Evolutionary conservation across 2,113 vertebrate genomes (phyloP), one percentile per base, ranked within the genome.

Genomic region (Anoura caudifer): DNA sequence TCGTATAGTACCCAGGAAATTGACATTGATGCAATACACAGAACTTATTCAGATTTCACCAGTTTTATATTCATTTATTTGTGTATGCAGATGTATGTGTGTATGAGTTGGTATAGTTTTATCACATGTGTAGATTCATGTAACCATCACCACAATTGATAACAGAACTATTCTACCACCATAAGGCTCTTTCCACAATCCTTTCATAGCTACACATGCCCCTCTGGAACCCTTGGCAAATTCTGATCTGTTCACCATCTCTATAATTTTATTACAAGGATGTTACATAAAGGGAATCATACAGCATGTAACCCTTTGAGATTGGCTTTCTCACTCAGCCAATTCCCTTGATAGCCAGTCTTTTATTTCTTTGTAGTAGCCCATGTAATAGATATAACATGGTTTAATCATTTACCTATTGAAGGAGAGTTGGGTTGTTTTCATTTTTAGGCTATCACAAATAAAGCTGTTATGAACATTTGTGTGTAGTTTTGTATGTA

Each of bases 381-480:
- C 45, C 12, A 26, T 67, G 7, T 24, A 50, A 52, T 7, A 2
- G 17, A 56, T 72, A 17, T 83, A 56, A 36, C 38, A 41, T 22
- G 59, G 59, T 86, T 31, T 13, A 63, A 14, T 63, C 61, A 14
- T 31, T 63, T 31, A 63, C 61, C 61, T 63, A 6, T 63, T 69
- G 28, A 80, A 87, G 45, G 79, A 72, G 3, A 83, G 77, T 36
- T 87, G 45, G n/a, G 4, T 92, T 90, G 8, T 87, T 93, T 84
- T 47, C 31, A 38, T 13, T 85, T 93, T 91, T 7, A 3, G 26
- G 52, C 72, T 79, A 13, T 92, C 79, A 69, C 69, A 83, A 65
- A 86, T 61, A 96, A 95, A 96, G 41, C 61, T 95, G 28, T 33
- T 89, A 7, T 26, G 31, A 89, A 72, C 24, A 85, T 65, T 85